Conservation (phyloP, 2,797 vertebrate genomes). For the Cryptoblepharus egeriae region DNA sequence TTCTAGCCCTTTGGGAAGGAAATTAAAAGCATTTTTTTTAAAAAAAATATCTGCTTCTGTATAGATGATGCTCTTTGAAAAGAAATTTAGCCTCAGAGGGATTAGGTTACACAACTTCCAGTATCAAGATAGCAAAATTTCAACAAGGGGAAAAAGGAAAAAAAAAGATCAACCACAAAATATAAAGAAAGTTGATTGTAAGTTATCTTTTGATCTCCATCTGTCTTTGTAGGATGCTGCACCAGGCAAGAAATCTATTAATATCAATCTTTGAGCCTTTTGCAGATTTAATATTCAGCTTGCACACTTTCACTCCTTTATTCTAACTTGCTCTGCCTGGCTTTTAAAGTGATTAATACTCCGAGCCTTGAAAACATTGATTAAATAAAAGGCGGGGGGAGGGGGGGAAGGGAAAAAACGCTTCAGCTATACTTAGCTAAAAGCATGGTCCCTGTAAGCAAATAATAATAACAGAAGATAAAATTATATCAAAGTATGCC, state of each 20-base stretch:
- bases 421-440: slow-evolving; percentile 53
- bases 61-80: not conserved
- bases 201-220: slow-evolving; percentile 10
- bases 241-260: not conserved
- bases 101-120: not conserved
- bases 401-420: not conserved
- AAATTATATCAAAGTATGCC: slow-evolving; percentile 55
- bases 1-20: not conserved
- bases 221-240: slow-evolving; percentile 30
- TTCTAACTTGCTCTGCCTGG: slow-evolving; percentile 54
- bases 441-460: slow-evolving; percentile 54
- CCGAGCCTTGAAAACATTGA: slow-evolving; percentile 45
- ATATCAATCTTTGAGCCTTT: slow-evolving; percentile 35
- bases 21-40: not conserved
- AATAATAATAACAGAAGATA: slow-evolving; percentile 52
- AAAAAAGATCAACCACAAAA: not conserved
- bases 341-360: slow-evolving; percentile 68
- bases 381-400: slow-evolving; percentile 30
- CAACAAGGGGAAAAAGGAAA: not conserved
- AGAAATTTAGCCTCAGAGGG: not conserved
- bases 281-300: slow-evolving; percentile 49
- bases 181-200: not conserved
- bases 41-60: not conserved
- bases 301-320: slow-evolving; percentile 49
- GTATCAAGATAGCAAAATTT: not conserved